Conservation (phyloP, 2,888 invertebrate genomes). For the Pterostichus madidus region DNA sequence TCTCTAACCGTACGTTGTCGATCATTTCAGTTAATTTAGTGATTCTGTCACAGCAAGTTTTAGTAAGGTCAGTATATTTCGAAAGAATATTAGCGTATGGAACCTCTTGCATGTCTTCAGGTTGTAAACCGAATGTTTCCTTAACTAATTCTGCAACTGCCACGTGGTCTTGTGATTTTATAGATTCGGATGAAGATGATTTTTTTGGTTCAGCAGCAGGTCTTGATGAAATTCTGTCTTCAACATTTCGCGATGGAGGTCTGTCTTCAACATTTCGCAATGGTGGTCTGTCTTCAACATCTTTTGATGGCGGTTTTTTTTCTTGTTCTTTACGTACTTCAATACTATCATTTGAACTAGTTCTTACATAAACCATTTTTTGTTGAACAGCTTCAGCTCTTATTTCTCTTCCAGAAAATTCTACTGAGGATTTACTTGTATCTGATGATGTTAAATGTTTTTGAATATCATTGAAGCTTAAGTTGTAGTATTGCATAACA, state of each 20-base stretch:
- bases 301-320: too few species aligned
- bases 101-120: constrained; percentile 15
- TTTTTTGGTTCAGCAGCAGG: neutral
- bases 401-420: too few species aligned
- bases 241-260: neutral
- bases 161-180: neutral
- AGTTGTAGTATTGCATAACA: constrained; percentile 71
- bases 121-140: constrained; percentile 7
- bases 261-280: neutral
- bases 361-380: neutral
- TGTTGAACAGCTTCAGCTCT: neutral
- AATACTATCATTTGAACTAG: neutral
- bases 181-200: neutral
- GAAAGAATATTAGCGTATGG: constrained; percentile 64
- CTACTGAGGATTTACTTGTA: neutral
- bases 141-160: neutral
- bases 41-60: constrained; percentile 80
- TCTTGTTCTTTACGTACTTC: too few species aligned
- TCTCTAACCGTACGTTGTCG: constrained; percentile 81
- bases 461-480: constrained; percentile 68
- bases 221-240: neutral
- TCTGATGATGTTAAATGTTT: constrained; percentile 20
- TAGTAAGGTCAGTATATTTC: constrained; percentile 79
- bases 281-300: too few species aligned
- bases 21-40: constrained; percentile 80